phyloP scores from a whole-genome alignment of 2,888 invertebrate species.

The Agrilus biguttatus region DNA sequence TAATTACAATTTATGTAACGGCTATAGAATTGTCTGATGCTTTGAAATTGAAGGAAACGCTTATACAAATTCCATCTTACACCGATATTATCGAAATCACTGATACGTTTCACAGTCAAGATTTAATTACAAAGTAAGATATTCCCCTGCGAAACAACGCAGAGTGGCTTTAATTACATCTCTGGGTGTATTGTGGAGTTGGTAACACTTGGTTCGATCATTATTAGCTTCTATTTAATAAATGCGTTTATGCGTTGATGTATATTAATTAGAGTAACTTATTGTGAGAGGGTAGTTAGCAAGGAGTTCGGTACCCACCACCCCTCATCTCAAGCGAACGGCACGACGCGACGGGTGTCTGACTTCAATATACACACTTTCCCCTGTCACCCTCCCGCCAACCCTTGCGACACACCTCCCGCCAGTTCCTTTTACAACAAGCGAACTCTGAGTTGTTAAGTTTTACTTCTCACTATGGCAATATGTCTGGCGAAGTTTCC shows the following conservation, averaged over 20 bases:
- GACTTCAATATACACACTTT: background rate
- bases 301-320: constrained; percentile 3
- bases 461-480: constrained; percentile 24
- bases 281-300: constrained; percentile 19
- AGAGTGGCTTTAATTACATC: too few relatives aligned
- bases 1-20: too few relatives aligned
- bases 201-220: constrained; percentile 32
- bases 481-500: constrained; percentile 24
- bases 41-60: too few relatives aligned
- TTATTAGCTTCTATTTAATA: constrained; percentile 33
- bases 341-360: background rate
- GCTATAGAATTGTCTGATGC: too few relatives aligned
- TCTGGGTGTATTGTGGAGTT: constrained; percentile 7
- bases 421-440: constrained; percentile 11
- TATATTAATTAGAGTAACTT: constrained; percentile 34
- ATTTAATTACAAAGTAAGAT: too few relatives aligned
- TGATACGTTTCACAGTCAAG: too few relatives aligned
- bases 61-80: too few relatives aligned
- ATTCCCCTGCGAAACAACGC: too few relatives aligned
- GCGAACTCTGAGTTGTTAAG: constrained; percentile 23
- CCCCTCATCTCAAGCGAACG: constrained; percentile 2
- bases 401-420: constrained; percentile 11
- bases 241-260: constrained; percentile 34
- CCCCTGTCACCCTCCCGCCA: constrained; percentile 12
- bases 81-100: too few relatives aligned